Evolutionary conservation across 2,888 invertebrate species (phyloP).

Genomic region (Melinopterus prodromus): DNA sequence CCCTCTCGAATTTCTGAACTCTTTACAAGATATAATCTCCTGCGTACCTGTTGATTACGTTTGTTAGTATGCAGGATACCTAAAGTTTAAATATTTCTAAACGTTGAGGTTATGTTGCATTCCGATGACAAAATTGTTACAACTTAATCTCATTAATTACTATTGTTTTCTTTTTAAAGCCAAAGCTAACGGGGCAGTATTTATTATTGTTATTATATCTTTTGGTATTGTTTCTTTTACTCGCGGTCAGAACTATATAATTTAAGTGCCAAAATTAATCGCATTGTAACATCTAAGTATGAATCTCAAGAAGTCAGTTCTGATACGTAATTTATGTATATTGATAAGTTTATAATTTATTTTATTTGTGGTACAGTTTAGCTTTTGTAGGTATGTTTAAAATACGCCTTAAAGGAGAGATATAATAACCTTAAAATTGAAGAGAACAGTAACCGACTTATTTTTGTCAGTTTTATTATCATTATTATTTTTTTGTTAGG

Average conservation of each 20-base stretch:
- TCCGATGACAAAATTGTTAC: neutral
- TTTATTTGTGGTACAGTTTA: neutral
- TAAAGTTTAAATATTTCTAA: neutral
- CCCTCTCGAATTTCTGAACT: neutral
- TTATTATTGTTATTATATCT: neutral
- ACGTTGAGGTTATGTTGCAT: neutral
- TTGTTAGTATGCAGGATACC: neutral
- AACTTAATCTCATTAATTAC: neutral
- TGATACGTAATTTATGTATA: neutral
- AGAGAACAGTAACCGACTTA: neutral
- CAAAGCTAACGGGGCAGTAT: neutral
- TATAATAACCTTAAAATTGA: neutral
- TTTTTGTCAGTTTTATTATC: neutral
- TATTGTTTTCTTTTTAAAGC: neutral
- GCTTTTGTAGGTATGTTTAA: neutral
- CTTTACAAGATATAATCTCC: neutral
- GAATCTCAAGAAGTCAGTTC: neutral
- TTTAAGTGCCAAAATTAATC: neutral
- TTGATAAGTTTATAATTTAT: neutral
- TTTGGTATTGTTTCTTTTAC: neutral
- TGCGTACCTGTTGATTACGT: neutral
- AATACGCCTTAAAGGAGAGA: neutral
- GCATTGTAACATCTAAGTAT: neutral
- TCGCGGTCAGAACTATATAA: neutral
- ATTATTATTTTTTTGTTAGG: neutral